Conservation (phyloP, 1,140 invertebrate genomes). For the Drosophila punjabiensis region DNA sequence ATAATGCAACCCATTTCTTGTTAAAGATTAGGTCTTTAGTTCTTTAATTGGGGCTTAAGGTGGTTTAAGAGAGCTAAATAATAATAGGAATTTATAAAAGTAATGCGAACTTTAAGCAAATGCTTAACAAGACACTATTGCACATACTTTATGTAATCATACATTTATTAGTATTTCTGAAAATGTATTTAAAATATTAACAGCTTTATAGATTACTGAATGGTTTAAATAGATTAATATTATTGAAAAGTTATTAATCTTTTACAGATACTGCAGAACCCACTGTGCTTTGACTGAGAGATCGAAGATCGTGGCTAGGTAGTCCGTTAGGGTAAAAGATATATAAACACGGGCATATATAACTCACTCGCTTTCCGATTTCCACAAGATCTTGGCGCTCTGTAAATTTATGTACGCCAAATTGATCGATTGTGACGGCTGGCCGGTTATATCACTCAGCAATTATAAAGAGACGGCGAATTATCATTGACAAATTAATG, state of each 20-base stretch:
- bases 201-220: neutral
- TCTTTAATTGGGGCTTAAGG: neutral
- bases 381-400: constrained; percentile 1
- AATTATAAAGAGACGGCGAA: constrained; percentile 62
- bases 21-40: neutral
- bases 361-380: constrained; percentile 51
- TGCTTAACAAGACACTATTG: neutral
- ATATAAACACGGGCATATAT: constrained; percentile 58
- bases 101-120: too few relatives aligned
- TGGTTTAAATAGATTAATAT: neutral
- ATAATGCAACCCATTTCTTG: neutral
- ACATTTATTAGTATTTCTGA: neutral
- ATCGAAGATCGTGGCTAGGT: constrained; percentile 63
- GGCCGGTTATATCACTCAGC: constrained; percentile 66
- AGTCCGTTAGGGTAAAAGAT: constrained; percentile 58
- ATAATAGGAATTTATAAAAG: neutral
- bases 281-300: constrained; percentile 4
- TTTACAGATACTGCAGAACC: neutral
- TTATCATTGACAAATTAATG: constrained; percentile 79
- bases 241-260: neutral
- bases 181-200: neutral
- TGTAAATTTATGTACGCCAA: constrained; percentile 58
- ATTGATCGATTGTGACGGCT: constrained; percentile 75
- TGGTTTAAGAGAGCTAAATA: neutral
- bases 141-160: neutral